Base-by-base conservation (phyloP, 2,888 invertebrate species). In the Xylota sylvarum region DNA sequence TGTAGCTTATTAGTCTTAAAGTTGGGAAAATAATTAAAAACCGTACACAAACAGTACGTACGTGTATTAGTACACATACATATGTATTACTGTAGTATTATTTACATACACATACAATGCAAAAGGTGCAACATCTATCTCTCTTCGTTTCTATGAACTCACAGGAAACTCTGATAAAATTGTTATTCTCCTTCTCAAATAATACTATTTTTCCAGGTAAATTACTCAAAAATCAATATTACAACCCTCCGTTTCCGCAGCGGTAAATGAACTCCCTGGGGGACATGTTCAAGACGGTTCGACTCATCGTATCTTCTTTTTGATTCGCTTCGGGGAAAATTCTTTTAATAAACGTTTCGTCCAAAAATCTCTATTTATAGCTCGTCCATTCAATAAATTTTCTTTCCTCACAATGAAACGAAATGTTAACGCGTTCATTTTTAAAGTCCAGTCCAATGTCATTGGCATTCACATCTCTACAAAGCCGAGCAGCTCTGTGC, bases 371-470 rank as follows among this genome's bases (percentile, higher is more conserved):
- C 72, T 72, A 50, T 77, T 77, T 77, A 50, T 77, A 67, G 67
- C 50, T 43, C 55, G 37, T 14, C 5, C 46, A 56, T 64, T 37
- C 10, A 64, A 65, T 79, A 64, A 56, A 80, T 65, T 50, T 60
- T 62, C 14, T 58, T 64, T 56, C 37, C 40, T 50, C 23, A 55
- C 43, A 81, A 60, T 52, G 37, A 73, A 60, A 58, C 19, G n/a
- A 23, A 70, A 65, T 70, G 56, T 65, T 58, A 72, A 83, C 65
- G 72, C 30, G 60, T 83, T 65, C 64, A 83, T 77, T 82, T 78
- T n/a, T n/a, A n/a, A 72, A 58, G n/a, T n/a, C n/a, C n/a, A 77
- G 78, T 72, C 65, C 82, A 82, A 82, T 82, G 70, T 69, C 76
- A 70, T 64, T 69, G 60, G 35, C 67, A 64, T 46, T 52, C 10